Base-by-base conservation (phyloP, 1,140 invertebrate genomes). In the Cyrtorhinus lividipennis region DNA sequence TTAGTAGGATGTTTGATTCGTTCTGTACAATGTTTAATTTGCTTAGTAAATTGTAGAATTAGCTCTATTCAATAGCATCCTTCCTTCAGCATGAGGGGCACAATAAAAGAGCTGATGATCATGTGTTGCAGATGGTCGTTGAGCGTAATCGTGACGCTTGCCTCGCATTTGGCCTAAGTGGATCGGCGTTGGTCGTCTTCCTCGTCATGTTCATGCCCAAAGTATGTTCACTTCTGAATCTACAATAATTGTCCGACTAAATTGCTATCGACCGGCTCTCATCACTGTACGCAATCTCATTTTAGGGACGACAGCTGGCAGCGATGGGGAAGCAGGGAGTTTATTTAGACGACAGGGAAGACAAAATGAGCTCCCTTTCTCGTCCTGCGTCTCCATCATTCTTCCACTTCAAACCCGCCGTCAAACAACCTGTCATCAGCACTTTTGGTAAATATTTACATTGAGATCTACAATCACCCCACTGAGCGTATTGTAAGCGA, bases 171-270 rank as follows among this genome's bases (percentile, higher is more conserved):
- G 92, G 92, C 0, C 75, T 95, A 18, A 80, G 92, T 12, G 80
- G 84, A 25, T 92, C 88, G 3, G 84, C 89, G 24, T 80, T 85
- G 1, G 80, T 92, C 10, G 83, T 93, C 12, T 92, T 95, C 72
- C 79, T 93, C 56, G 81, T 92, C 12, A 94, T 95, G 90, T 96
- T 95, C 74, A 84, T 93, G 73, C 90, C 92, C 1, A 94, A 94
- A 76, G 48, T 53, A 53, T 5, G 38, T n/a, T 44, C 38, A 44
- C 8, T 44, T n/a, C n/a, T n/a, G n/a, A n/a, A n/a, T n/a, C n/a
- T n/a, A n/a, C n/a, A n/a, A n/a, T n/a, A n/a, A n/a, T n/a, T n/a
- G n/a, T n/a, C n/a, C n/a, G n/a, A n/a, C n/a, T n/a, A n/a, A n/a
- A n/a, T n/a, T n/a, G n/a, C n/a, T n/a, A n/a, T n/a, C n/a, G n/a